Conservation (phyloP, 2,888 invertebrate species). For the Melolontha melolontha region DNA sequence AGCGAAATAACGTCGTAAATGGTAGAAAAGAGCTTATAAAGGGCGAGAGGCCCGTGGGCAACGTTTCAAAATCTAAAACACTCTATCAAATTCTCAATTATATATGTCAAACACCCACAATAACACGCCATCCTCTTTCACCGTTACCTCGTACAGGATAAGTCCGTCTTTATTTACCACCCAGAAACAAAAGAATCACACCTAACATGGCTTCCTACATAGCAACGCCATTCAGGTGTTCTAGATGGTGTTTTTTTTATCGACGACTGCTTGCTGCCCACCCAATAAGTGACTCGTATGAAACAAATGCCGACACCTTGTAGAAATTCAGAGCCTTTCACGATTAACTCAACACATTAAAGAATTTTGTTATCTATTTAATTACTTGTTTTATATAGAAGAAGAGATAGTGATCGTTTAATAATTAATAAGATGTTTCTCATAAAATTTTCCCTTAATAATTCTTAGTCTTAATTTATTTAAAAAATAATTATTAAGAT, state of each 20-base stretch:
- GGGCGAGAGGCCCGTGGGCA: constrained; percentile 17
- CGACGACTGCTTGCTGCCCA: constrained; percentile 63
- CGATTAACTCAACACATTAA: constrained; percentile 20
- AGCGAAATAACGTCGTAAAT: constrained; percentile 28
- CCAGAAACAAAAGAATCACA: constrained; percentile 64
- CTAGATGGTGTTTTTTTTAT: constrained; percentile 61
- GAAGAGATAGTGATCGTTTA: too few relatives aligned
- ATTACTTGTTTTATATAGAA: too few relatives aligned
- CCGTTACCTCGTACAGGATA: constrained; percentile 23
- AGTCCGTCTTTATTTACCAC: constrained; percentile 60
- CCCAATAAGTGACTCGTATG: constrained; percentile 63
- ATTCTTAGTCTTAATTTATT: too few relatives aligned
- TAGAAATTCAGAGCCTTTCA: constrained; percentile 52
- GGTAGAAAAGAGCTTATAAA: constrained; percentile 24
- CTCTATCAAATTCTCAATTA: constrained; percentile 61
- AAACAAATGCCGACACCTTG: constrained; percentile 63
- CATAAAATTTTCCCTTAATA: too few relatives aligned
- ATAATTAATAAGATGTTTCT: too few relatives aligned
- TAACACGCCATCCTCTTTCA: constrained; percentile 44
- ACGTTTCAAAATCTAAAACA: constrained; percentile 52
- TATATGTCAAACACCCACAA: constrained; percentile 56
- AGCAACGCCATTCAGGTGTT: constrained; percentile 64
- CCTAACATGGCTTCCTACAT: constrained; percentile 64
- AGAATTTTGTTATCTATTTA: too few relatives aligned
- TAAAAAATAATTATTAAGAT: too few relatives aligned